These are phyloP conservation scores for Phyllotis vaccarum DNA, from an alignment of 2,797 vertebrate species.

Conservation along the genomic window DNA sequence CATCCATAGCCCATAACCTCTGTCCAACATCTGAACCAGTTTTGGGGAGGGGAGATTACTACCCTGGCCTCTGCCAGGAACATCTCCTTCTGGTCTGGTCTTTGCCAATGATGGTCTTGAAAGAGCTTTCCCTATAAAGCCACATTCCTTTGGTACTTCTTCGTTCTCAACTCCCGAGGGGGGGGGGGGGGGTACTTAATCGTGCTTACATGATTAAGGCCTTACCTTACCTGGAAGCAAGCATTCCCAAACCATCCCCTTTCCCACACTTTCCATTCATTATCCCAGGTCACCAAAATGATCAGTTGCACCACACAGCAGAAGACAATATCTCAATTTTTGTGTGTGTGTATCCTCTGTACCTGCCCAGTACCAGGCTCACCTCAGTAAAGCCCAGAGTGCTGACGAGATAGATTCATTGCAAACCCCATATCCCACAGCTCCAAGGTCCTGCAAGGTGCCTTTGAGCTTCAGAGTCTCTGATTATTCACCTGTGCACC, in stretches of 20 bases:
- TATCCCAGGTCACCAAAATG: neutral
- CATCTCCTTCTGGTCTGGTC: neutral
- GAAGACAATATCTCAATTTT: neutral
- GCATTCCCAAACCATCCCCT: neutral
- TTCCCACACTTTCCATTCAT: neutral
- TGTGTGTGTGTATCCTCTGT: neutral
- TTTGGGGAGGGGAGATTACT: no score
- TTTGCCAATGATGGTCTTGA: neutral
- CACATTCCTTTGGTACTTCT: accelerated
- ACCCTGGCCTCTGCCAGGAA: no score
- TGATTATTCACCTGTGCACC: neutral
- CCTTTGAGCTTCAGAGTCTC: neutral
- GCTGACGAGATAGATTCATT: accelerated
- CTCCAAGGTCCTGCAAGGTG: neutral
- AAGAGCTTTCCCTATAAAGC: accelerated
- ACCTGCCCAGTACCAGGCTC: neutral
- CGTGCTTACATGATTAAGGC: neutral
- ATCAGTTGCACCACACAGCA: neutral
- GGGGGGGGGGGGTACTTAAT: neutral
- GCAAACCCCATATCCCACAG: neutral
- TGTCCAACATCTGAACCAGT: neutral
- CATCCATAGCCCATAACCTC: accelerated
- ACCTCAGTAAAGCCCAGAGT: neutral
- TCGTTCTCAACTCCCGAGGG: neutral
- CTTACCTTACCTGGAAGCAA: neutral